Evolutionary conservation across 2,888 invertebrate species (phyloP).

Genomic region (Euplagia quadripunctaria): DNA sequence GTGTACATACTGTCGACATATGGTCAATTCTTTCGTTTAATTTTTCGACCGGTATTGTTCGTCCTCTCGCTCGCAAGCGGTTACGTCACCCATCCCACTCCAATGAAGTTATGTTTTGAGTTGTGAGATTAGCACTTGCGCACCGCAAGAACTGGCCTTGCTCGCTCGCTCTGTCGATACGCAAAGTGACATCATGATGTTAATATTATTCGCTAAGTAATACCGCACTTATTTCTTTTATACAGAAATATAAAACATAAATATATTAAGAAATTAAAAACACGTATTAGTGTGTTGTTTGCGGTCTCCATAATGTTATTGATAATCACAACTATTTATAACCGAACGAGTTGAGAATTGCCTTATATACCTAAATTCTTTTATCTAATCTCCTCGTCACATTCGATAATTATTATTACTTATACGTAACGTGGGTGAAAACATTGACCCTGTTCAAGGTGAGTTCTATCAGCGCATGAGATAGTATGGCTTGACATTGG

Average conservation of each 20-base stretch:
- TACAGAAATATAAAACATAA: constrained; percentile 23
- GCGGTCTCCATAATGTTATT: not conserved
- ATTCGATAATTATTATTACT: constrained; percentile 24
- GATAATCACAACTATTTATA: not conserved
- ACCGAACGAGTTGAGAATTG: not conserved
- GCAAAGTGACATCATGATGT: constrained; percentile 79
- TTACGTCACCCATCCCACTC: constrained; percentile 77
- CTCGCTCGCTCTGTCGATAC: constrained; percentile 68
- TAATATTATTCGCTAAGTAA: constrained; percentile 61
- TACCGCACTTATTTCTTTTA: constrained; percentile 52
- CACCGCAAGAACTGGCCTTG: constrained; percentile 72
- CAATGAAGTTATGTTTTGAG: constrained; percentile 57
- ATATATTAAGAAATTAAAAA: constrained; percentile 20
- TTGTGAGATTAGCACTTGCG: constrained; percentile 73
- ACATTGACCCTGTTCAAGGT: constrained; percentile 80
- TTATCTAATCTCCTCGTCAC: constrained; percentile 19
- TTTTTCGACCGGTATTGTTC: constrained; percentile 51
- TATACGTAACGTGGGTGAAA: constrained; percentile 64
- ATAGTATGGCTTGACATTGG: constrained; percentile 57
- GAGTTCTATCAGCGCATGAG: constrained; percentile 60
- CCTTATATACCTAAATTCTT: constrained; percentile 16
- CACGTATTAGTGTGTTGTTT: constrained; percentile 20
- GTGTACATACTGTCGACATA: constrained; percentile 28
- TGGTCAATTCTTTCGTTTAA: constrained; percentile 42
- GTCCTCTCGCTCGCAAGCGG: constrained; percentile 53